phyloP scores from a whole-genome alignment of 37 sponge, comb jelly and placozoan genomes.

The Tethya wilhelma region DNA sequence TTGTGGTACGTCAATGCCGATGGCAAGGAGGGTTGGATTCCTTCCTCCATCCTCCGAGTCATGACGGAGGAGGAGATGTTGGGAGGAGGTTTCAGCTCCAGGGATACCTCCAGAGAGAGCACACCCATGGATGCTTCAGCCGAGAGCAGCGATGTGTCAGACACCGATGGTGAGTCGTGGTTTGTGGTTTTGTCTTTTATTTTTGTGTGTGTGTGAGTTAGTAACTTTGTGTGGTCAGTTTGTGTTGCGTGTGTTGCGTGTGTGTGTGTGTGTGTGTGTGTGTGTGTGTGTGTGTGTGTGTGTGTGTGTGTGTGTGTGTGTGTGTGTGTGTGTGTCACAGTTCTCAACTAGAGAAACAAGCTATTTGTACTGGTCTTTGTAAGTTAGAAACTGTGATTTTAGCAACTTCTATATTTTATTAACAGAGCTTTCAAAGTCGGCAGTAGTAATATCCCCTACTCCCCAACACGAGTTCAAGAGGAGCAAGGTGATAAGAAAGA shows the following conservation, averaged over 20 bases:
- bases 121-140: conserved; percentile 9
- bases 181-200: not conserved
- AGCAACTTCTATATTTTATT: too few relatives aligned
- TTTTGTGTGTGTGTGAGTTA: not conserved
- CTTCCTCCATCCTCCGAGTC: conserved; percentile 24
- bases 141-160: conserved; percentile 18
- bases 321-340: too few relatives aligned
- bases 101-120: not conserved
- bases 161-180: conserved; percentile 4
- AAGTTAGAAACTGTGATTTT: too few relatives aligned
- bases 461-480: too few relatives aligned
- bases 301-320: too few relatives aligned
- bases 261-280: not conserved
- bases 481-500: not conserved
- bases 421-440: too few relatives aligned
- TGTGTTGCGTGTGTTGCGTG: not conserved
- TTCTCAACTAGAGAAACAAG: too few relatives aligned
- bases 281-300: not conserved
- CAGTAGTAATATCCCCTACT: too few relatives aligned
- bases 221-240: not conserved
- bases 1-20: conserved; percentile 60
- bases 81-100: too few relatives aligned
- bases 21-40: conserved; percentile 74
- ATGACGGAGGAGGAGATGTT: conserved; percentile 5
- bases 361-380: too few relatives aligned